Percentiles rank a stretch among this genome's conserved stretches.
Evolutionary conservation across 2,888 invertebrate species (phyloP).

Genomic region (Malthinus seriepunctatus): DNA sequence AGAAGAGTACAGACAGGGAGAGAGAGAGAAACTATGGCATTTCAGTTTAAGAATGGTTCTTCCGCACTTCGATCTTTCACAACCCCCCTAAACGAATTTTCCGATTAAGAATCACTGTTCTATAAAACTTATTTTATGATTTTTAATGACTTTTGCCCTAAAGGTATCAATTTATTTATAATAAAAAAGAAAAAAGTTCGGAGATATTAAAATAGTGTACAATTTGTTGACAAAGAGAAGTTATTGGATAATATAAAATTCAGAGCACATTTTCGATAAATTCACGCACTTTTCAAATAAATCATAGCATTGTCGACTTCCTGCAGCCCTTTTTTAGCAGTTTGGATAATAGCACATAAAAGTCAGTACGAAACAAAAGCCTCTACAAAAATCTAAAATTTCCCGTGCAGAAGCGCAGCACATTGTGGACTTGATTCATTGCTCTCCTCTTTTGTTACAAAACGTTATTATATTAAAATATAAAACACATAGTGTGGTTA

Average conservation of each 20-base stretch:
- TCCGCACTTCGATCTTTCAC: too few relatives aligned
- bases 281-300: conserved; percentile 25
- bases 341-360: conserved; percentile 37
- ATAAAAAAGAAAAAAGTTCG: too few relatives aligned
- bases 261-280: conserved; percentile 22
- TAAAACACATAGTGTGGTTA: conserved; percentile 31
- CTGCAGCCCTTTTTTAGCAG: conserved; percentile 32
- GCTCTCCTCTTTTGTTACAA: conserved; percentile 33
- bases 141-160: too few relatives aligned
- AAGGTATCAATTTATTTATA: too few relatives aligned
- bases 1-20: too few relatives aligned
- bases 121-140: too few relatives aligned
- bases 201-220: too few relatives aligned
- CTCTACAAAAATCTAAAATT: conserved; percentile 38
- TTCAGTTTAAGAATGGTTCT: too few relatives aligned
- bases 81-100: too few relatives aligned
- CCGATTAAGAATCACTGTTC: too few relatives aligned
- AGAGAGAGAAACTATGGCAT: too few relatives aligned
- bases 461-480: conserved; percentile 27
- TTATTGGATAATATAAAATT: conserved; percentile 14
- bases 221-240: background rate
- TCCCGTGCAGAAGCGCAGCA: conserved; percentile 36
- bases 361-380: conserved; percentile 38
- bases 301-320: conserved; percentile 25
- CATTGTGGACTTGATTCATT: conserved; percentile 39